A percentile compares a stretch with the other conserved stretches of the same genome.
Evolutionary conservation across 1,140 invertebrate species (phyloP).

Genomic region (Bacillus rossius): DNA sequence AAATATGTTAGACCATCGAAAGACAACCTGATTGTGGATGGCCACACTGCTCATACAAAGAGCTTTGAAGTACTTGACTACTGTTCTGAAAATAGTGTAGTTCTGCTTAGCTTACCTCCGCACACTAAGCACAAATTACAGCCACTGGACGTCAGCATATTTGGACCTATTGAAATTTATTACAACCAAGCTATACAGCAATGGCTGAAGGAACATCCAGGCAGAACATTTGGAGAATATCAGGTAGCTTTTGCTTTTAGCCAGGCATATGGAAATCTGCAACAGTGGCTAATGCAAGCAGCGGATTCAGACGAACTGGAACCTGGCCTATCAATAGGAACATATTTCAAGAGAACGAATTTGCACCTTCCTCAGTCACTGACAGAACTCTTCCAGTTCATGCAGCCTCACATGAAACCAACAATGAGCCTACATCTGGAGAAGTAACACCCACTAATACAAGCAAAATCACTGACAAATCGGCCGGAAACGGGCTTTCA

Average conservation of each 20-base stretch:
- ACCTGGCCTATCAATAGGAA: conserved; percentile 34
- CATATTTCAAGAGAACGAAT: conserved; percentile 35
- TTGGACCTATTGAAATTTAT: conserved; percentile 35
- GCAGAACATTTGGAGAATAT: conserved; percentile 31
- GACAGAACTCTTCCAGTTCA: conserved; percentile 25
- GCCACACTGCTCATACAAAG: conserved; percentile 34
- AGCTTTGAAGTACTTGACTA: too few species aligned
- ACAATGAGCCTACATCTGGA: too few species aligned
- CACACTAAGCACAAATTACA: conserved; percentile 39
- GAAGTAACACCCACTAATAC: too few species aligned
- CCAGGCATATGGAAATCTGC: conserved; percentile 23
- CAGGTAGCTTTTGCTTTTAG: conserved; percentile 27
- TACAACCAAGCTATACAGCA: conserved; percentile 41
- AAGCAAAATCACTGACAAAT: too few species aligned
- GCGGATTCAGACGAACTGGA: conserved; percentile 30
- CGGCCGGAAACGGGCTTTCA: too few species aligned
- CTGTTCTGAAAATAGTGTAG: too few species aligned
- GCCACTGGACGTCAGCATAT: conserved; percentile 35
- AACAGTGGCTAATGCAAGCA: conserved; percentile 32
- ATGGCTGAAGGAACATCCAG: conserved; percentile 31
- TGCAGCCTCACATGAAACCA: too few species aligned
- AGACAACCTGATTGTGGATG: conserved; percentile 32
- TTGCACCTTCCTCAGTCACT: conserved; percentile 32
- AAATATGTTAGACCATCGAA: conserved; percentile 8
- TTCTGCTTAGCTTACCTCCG: too few species aligned